A percentile compares a stretch with the other conserved stretches of the same genome.
These are phyloP conservation scores for Sinocyclocheilus anophthalmus DNA, from an alignment of 2,113 vertebrate species.

Conservation along the genomic window DNA sequence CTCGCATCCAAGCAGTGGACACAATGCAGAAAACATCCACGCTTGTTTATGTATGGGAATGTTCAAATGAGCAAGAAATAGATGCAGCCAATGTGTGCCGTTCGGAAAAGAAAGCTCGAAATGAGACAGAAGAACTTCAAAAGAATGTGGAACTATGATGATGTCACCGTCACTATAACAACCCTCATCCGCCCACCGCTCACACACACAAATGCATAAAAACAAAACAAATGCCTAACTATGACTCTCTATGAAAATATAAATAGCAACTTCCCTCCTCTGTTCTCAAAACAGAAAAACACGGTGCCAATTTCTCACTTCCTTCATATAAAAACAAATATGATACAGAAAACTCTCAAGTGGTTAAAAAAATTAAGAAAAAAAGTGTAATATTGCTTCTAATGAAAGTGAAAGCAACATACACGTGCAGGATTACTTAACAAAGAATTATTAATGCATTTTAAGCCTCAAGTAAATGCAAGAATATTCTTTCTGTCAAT, in stretches of 20 bases:
- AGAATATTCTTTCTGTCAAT: not conserved
- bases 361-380: not conserved
- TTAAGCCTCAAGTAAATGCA: not conserved
- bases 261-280: conserved; percentile 17
- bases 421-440: not conserved
- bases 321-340: conserved; percentile 17
- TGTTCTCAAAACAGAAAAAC: not conserved
- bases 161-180: conserved; percentile 32
- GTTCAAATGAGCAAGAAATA: conserved; percentile 23
- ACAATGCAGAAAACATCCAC: conserved; percentile 55
- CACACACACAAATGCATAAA: not conserved
- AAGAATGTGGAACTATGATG: conserved; percentile 23
- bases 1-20: conserved; percentile 63
- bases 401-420: not conserved
- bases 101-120: not conserved
- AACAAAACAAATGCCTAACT: conserved; percentile 29
- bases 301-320: not conserved
- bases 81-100: not conserved
- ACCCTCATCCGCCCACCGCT: conserved; percentile 18
- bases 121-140: conserved; percentile 16
- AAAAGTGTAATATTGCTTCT: not conserved
- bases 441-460: not conserved
- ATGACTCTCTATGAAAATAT: not conserved
- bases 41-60: not conserved
- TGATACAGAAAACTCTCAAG: not conserved